A percentile compares a stretch with the other conserved stretches of the same genome.
These are phyloP conservation scores for Lagria hirta DNA, from an alignment of 2,888 invertebrate genomes.

Conservation along the genomic window DNA sequence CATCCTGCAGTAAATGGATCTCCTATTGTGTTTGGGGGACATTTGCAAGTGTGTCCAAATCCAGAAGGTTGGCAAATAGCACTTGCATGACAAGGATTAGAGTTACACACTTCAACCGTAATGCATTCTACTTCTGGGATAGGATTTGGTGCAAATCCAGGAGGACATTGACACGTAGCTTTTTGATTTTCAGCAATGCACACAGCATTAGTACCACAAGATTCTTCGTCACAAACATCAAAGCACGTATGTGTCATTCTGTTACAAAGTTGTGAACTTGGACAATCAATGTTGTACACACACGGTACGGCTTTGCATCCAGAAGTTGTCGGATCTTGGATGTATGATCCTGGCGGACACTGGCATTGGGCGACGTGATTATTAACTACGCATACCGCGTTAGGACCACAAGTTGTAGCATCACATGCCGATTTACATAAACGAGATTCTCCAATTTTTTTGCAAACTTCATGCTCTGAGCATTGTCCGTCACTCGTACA, in stretches of 20 bases:
- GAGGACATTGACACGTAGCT: slow-evolving; percentile 81
- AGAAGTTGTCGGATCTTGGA: slow-evolving; percentile 77
- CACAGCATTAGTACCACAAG: slow-evolving; percentile 84
- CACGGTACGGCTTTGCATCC: slow-evolving; percentile 83
- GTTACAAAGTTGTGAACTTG: slow-evolving; percentile 77
- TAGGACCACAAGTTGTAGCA: slow-evolving; percentile 76
- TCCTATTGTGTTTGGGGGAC: slow-evolving; percentile 74
- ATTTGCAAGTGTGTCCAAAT: slow-evolving; percentile 74
- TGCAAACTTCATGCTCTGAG: slow-evolving; percentile 78
- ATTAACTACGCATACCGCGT: slow-evolving; percentile 84
- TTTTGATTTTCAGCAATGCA: slow-evolving; percentile 85
- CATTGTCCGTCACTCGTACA: slow-evolving; percentile 82
- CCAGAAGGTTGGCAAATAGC: slow-evolving; percentile 71
- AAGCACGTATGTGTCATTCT: slow-evolving; percentile 79
- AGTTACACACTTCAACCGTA: slow-evolving; percentile 69
- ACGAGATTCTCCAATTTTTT: slow-evolving; percentile 59
- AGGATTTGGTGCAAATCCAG: slow-evolving; percentile 79
- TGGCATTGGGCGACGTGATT: slow-evolving; percentile 89
- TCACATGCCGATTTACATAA: slow-evolving; percentile 80
- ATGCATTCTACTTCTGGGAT: slow-evolving; percentile 81
- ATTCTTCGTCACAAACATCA: slow-evolving; percentile 77
- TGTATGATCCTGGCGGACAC: slow-evolving; percentile 83
- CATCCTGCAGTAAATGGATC: slow-evolving; percentile 78
- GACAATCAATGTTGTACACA: slow-evolving; percentile 84
- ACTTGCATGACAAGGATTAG: slow-evolving; percentile 78